Evolutionary conservation across 2,888 invertebrate species (phyloP), one percentile per base, ranked within the genome.

Genomic region (Kuschelorhynchus macadamiae): DNA sequence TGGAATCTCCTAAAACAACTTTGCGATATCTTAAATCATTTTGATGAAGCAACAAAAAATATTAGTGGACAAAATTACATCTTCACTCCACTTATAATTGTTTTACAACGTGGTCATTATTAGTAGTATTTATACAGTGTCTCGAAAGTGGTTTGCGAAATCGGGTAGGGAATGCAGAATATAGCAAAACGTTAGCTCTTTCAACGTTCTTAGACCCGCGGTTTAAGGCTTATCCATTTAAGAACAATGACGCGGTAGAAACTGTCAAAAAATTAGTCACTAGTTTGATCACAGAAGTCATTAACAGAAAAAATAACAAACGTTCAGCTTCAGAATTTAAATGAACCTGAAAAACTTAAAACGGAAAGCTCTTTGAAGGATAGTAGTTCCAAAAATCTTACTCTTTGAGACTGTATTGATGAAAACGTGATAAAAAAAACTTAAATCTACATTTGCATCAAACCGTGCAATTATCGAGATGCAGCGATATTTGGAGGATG

Each of bases 31-130:
- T 67, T 77, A 36, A 50, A 66, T 21, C 74, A 73, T 3, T 74
- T 77, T 30, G 68, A 74, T 52, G 42, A 55, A 1, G 71, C 72
- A 1, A 76, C 75, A n/a, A 60, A 67, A 46, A 56, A 65, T 3
- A 17, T 75, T 7, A 69, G 72, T 62, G 75, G 75, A 1, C 70
- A 76, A 61, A 49, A 61, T 7, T 70, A 61, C 12, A 52, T 67
- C 41, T 36, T 55, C n/a, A 59, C 69, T 72, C 72, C 67, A n/a
- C 69, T 47, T 67, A 73, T 52, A 56, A 71, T 57, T 67, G 75
- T 72, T 47, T 67, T 64, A 42, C 70, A 12, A 47, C 63, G 46
- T 56, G 74, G 39, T 7, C 25, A n/a, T n/a, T 25, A 7, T 25
- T 25, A 25, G n/a, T n/a, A 25, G 56, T 70, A 56, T 46, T 46